These are phyloP conservation scores for Smutsia temminckii DNA, from an alignment of 2,797 vertebrate species.

Conservation along the genomic window DNA sequence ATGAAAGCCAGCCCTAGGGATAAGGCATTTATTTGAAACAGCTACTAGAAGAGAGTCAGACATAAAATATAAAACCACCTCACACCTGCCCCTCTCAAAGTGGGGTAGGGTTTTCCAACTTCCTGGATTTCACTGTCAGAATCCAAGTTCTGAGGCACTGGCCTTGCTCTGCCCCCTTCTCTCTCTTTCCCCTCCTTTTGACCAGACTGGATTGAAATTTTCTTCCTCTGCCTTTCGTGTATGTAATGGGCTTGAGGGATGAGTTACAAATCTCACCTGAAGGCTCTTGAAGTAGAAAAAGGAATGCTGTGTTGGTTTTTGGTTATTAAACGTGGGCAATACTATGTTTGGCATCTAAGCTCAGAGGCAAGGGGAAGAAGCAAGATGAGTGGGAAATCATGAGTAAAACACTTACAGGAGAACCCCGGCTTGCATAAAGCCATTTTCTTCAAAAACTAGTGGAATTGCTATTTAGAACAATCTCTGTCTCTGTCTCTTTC, in stretches of 20 bases:
- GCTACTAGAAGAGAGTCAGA: neutral
- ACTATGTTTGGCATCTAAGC: slow-evolving; percentile 32
- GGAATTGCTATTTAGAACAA: neutral
- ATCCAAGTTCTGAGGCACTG: neutral
- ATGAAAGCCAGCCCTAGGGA: neutral
- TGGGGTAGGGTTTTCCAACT: neutral
- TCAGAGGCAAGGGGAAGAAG: neutral
- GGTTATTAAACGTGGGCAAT: slow-evolving; percentile 5
- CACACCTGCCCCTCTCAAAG: neutral
- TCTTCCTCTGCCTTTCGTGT: neutral
- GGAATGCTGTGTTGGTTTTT: slow-evolving; percentile 26
- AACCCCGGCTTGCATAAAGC: neutral
- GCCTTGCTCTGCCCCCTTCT: neutral
- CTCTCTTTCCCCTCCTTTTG: neutral
- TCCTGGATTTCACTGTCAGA: neutral
- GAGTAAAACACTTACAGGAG: slow-evolving; percentile 36
- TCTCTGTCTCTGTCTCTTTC: no score
- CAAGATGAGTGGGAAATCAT: slow-evolving; percentile 30
- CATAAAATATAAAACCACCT: neutral
- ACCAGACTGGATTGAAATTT: neutral
- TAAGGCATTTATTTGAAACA: neutral
- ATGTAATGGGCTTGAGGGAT: neutral
- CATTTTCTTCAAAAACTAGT: neutral
- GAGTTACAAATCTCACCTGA: slow-evolving; percentile 14
- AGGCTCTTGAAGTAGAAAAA: neutral